phyloP scores from a whole-genome alignment of 2,888 invertebrate species.

The Sepioteuthis lessoniana region DNA sequence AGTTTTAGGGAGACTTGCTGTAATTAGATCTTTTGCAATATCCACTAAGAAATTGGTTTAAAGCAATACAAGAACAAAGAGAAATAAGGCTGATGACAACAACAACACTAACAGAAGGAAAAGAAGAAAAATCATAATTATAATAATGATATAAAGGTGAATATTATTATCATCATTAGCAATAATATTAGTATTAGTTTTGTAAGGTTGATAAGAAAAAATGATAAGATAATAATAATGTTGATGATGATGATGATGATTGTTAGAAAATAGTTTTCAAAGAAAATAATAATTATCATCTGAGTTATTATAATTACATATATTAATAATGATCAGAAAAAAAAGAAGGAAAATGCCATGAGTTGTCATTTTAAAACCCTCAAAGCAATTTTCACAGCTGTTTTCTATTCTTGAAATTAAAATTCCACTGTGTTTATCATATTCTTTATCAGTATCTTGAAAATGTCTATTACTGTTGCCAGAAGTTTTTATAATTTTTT shows the following conservation, averaged over 20 bases:
- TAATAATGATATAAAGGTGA: too few species aligned
- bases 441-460: not conserved
- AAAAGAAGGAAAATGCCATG: not conserved
- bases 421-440: not conserved
- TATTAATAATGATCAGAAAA: not conserved
- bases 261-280: not conserved
- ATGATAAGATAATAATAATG: not conserved
- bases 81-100: too few species aligned
- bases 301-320: not conserved
- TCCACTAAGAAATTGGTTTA: too few species aligned
- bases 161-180: not conserved
- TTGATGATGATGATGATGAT: not conserved
- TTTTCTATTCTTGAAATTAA: not conserved
- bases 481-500: not conserved
- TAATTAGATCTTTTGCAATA: too few species aligned
- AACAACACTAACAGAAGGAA: too few species aligned
- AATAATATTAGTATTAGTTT: not conserved
- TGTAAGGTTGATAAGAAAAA: not conserved
- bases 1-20: too few species aligned
- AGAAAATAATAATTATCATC: not conserved
- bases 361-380: not conserved
- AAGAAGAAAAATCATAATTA: too few species aligned
- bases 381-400: not conserved
- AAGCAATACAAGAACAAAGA: too few species aligned
- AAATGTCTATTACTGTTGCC: not conserved